Conservation (phyloP, 2,888 invertebrate species). For the Labia minor region DNA sequence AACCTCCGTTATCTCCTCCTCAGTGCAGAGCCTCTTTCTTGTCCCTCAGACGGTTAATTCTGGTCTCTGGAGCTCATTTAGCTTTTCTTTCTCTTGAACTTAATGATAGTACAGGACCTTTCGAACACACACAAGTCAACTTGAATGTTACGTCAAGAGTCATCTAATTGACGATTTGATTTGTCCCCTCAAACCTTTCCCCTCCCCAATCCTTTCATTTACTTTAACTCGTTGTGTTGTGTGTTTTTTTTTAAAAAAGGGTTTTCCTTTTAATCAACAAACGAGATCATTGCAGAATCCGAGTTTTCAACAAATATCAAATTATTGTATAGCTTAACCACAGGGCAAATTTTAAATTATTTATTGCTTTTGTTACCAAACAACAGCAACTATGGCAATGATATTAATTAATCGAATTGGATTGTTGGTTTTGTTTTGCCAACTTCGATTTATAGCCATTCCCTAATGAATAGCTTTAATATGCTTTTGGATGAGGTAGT, state of each 20-base stretch:
- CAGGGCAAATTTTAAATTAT: not conserved
- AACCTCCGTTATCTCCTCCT: not conserved
- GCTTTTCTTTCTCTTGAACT: not conserved
- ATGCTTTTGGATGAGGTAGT: not conserved
- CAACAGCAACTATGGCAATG: conserved; percentile 7
- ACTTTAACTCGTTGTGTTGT: not conserved
- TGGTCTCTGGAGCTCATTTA: not conserved
- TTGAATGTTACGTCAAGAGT: not conserved
- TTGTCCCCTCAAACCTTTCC: not conserved
- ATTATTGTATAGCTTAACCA: not conserved
- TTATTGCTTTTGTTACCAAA: conserved; percentile 7
- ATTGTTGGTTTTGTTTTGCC: not conserved
- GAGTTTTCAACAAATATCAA: not conserved
- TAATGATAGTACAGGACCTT: not conserved
- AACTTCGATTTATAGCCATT: conserved; percentile 13
- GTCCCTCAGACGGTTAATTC: not conserved
- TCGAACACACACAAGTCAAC: not conserved
- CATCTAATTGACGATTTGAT: conserved; percentile 4
- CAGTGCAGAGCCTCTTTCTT: not conserved
- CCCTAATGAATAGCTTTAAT: not conserved
- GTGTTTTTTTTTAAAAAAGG: not conserved
- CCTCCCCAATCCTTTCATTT: not conserved
- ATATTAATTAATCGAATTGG: conserved; percentile 4
- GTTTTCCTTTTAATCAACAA: not conserved
- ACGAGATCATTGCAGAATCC: not conserved